Evolutionary conservation across 2,797 vertebrate genomes (phyloP).

Genomic region (Perodicticus potto): DNA sequence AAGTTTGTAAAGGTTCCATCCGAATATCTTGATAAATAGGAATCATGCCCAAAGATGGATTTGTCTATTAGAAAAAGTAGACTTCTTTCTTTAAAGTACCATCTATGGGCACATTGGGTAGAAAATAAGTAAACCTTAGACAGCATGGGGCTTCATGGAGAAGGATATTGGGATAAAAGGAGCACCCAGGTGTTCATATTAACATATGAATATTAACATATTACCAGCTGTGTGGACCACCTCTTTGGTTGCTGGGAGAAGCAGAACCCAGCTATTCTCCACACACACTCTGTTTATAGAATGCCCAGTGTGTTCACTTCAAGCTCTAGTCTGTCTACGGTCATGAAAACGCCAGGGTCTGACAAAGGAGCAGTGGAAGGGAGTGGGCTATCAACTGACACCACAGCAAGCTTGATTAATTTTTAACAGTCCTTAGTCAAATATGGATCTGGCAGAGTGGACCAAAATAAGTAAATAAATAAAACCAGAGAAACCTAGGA

Average conservation of each 20-base stretch:
- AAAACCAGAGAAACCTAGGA: not conserved
- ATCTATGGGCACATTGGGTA: not conserved
- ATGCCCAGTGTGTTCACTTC: not conserved
- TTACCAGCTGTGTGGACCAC: not conserved
- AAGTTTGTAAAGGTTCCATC: constrained; percentile 8
- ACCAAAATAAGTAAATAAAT: not conserved
- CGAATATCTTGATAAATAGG: not conserved
- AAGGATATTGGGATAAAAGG: not conserved
- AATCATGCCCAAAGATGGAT: constrained; percentile 12
- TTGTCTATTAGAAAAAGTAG: not conserved
- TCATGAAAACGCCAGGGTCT: not conserved
- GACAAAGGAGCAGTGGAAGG: not conserved
- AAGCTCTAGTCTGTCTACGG: not conserved
- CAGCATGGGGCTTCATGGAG: not conserved
- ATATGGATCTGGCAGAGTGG: not conserved
- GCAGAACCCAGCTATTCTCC: not conserved
- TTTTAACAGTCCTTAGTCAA: not conserved
- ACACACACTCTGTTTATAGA: not conserved
- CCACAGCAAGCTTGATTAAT: not conserved
- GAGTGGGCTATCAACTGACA: not conserved
- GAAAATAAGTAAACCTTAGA: not conserved
- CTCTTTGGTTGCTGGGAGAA: not conserved
- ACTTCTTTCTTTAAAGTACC: not conserved
- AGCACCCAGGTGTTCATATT: not conserved
- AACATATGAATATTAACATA: no score